These are phyloP conservation scores for Malurus elegans DNA, from an alignment of 2,113 vertebrate species.

Conservation along the genomic window DNA sequence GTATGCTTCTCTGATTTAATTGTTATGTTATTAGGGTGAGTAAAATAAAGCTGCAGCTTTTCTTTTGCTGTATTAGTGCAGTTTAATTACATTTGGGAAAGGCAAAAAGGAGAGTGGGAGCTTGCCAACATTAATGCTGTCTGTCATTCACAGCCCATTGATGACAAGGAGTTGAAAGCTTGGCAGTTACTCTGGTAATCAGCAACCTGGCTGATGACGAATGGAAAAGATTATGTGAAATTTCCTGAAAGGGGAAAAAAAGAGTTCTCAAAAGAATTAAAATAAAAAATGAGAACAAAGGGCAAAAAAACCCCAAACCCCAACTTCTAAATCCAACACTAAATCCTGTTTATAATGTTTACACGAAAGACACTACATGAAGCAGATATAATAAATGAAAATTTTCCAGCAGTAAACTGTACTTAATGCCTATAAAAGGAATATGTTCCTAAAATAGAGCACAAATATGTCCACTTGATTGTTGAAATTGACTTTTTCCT, in stretches of 20 bases:
- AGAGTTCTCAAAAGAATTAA: constrained; percentile 46
- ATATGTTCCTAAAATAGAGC: background rate
- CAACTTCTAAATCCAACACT: background rate
- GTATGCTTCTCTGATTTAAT: constrained; percentile 52
- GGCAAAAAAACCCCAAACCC: background rate
- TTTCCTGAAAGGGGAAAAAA: constrained; percentile 6
- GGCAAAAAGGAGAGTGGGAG: constrained; percentile 66
- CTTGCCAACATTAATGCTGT: constrained; percentile 71
- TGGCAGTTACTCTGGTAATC: constrained; percentile 70
- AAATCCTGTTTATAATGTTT: constrained; percentile 19
- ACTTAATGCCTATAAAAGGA: background rate
- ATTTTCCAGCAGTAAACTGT: background rate
- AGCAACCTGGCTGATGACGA: constrained; percentile 72
- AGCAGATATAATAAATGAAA: constrained; percentile 7
- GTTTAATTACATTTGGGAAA: constrained; percentile 72
- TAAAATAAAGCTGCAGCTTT: constrained; percentile 70
- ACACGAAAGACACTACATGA: background rate
- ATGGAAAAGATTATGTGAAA: constrained; percentile 68
- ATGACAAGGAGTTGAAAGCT: constrained; percentile 75
- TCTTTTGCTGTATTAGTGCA: constrained; percentile 56
- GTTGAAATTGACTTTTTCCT: background rate
- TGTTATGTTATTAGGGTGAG: constrained; percentile 56
- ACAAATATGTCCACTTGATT: constrained; percentile 17
- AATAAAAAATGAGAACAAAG: constrained; percentile 59
- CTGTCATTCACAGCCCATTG: constrained; percentile 72